phyloP scores from a whole-genome alignment of 2,888 invertebrate genomes.

The Thumatha senex region DNA sequence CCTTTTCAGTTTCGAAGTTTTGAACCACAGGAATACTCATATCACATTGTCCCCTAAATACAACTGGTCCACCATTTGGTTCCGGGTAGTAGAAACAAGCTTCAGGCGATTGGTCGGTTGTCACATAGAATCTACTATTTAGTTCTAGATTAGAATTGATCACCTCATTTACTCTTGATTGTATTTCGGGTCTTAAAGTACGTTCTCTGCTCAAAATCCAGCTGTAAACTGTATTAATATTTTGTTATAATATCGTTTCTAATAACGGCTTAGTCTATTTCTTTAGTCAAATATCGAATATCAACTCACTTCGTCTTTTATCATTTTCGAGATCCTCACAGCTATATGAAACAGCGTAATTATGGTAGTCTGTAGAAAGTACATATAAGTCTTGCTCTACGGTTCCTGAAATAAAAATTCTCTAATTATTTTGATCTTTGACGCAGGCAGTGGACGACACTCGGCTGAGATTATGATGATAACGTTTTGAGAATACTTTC shows the following conservation, averaged over 20 bases:
- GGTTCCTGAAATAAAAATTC: constrained; percentile 36
- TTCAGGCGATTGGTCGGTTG: constrained; percentile 43
- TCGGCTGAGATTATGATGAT: too few relatives aligned
- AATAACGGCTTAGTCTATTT: background rate
- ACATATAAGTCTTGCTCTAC: constrained; percentile 68
- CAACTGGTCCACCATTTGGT: constrained; percentile 36
- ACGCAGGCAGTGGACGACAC: background rate
- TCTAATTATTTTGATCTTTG: background rate
- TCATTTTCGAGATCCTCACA: constrained; percentile 77
- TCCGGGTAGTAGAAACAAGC: constrained; percentile 59
- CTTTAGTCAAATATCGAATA: background rate
- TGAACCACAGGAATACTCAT: constrained; percentile 39
- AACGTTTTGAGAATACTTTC: background rate
- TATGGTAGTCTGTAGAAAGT: constrained; percentile 85
- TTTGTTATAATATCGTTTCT: background rate
- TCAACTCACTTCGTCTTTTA: constrained; percentile 68
- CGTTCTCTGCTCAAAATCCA: constrained; percentile 67
- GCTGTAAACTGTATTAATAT: constrained; percentile 57
- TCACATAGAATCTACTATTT: constrained; percentile 46
- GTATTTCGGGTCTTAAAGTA: constrained; percentile 32
- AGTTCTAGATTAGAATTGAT: constrained; percentile 46
- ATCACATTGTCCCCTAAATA: constrained; percentile 56
- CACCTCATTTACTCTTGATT: constrained; percentile 43
- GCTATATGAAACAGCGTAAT: constrained; percentile 85
- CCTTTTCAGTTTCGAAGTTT: constrained; percentile 46